These are phyloP conservation scores for Branchellion lobata DNA, from an alignment of 2,888 invertebrate genomes.

Conservation along the genomic window DNA sequence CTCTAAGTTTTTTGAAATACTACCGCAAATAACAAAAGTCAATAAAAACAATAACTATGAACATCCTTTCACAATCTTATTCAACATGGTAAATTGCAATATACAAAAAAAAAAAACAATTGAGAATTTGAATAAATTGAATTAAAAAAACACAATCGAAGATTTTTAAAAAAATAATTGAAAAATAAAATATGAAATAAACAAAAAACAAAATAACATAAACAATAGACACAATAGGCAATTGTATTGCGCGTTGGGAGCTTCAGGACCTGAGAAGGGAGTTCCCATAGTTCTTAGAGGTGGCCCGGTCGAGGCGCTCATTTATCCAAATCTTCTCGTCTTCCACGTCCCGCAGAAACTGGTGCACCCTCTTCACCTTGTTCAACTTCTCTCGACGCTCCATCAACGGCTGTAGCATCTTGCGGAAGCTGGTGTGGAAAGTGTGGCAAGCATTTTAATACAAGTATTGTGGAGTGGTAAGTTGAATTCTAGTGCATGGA, in stretches of 20 bases:
- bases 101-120: too few species aligned
- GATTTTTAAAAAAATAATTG: too few species aligned
- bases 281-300: conserved; percentile 86
- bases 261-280: conserved; percentile 84
- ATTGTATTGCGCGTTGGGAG: too few species aligned
- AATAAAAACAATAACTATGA: background rate
- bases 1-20: background rate
- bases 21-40: background rate
- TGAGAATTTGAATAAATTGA: too few species aligned
- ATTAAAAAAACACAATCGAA: too few species aligned
- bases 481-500: too few species aligned
- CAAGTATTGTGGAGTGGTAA: too few species aligned
- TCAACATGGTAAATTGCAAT: too few species aligned
- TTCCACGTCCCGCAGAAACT: conserved; percentile 93
- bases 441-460: too few species aligned
- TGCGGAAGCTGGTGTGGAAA: conserved; percentile 70
- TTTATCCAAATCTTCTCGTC: conserved; percentile 97
- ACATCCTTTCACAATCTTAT: background rate
- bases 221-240: too few species aligned
- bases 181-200: too few species aligned
- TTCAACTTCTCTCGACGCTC: conserved; percentile 82
- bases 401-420: conserved; percentile 86
- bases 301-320: conserved; percentile 92
- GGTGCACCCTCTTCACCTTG: conserved; percentile 79
- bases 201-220: too few species aligned